Conservation (phyloP, 2,113 vertebrate genomes). For the Madoqua kirkii region DNA sequence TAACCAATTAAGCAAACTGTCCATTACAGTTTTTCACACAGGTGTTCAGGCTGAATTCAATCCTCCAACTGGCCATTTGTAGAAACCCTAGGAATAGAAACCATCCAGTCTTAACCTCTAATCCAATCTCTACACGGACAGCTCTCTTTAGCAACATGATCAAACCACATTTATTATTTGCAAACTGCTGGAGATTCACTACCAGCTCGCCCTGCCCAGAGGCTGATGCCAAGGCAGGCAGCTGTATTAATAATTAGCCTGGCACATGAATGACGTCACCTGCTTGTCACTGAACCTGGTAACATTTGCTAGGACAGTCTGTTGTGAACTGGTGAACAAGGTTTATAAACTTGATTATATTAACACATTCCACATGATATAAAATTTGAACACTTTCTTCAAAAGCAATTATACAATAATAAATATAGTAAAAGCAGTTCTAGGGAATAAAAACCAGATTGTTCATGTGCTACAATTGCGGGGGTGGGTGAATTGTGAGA, state of each 20-base stretch:
- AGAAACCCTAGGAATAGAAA: not conserved
- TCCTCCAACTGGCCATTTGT: not conserved
- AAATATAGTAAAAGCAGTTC: not conserved
- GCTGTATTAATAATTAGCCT: not conserved
- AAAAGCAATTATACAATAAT: not conserved
- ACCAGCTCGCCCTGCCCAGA: not conserved
- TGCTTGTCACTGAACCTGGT: not conserved
- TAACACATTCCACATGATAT: not conserved
- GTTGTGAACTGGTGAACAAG: not conserved
- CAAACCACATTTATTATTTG: not conserved
- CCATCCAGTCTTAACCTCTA: not conserved
- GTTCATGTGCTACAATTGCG: not conserved
- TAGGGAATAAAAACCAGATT: not conserved
- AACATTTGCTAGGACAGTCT: not conserved
- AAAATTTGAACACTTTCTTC: not conserved
- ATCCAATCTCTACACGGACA: not conserved
- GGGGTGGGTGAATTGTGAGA: too few species aligned
- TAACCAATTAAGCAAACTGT: not conserved
- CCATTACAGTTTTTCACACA: not conserved
- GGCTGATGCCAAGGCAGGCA: not conserved
- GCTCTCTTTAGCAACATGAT: not conserved
- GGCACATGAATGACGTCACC: not conserved
- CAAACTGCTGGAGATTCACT: not conserved
- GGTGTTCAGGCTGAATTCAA: not conserved
- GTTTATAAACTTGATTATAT: not conserved